phyloP scores from a whole-genome alignment of 2,113 vertebrate genomes.

The Psilopogon haemacephalus region DNA sequence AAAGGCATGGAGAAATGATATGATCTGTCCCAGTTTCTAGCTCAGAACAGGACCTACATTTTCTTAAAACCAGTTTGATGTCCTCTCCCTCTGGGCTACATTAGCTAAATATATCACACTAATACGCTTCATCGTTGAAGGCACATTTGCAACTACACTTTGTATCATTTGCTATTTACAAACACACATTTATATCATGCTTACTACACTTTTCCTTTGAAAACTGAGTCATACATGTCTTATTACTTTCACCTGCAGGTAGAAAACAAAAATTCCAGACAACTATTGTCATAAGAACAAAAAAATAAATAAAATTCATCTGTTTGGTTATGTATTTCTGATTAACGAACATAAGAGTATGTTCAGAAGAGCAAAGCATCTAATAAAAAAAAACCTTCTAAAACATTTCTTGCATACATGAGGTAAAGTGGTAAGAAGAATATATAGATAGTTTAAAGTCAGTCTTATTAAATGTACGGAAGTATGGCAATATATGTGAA shows the following conservation, averaged over 20 bases:
- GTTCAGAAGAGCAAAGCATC: neutral
- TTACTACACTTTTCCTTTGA: neutral
- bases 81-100: neutral
- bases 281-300: neutral
- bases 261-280: neutral
- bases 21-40: neutral
- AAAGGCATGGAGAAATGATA: neutral
- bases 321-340: neutral
- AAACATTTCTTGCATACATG: neutral
- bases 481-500: neutral
- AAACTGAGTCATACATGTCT: neutral
- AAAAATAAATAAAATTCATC: neutral
- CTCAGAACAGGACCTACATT: neutral
- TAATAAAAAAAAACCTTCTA: neutral
- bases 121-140: neutral
- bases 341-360: neutral
- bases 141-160: neutral
- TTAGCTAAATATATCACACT: neutral
- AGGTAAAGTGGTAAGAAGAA: neutral
- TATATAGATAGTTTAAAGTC: neutral
- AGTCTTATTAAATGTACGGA: neutral
- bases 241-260: neutral
- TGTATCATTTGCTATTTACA: neutral
- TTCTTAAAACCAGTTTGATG: neutral
- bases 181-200: neutral